Conservation (phyloP, 2,113 vertebrate species). For the Scolopax mira region DNA sequence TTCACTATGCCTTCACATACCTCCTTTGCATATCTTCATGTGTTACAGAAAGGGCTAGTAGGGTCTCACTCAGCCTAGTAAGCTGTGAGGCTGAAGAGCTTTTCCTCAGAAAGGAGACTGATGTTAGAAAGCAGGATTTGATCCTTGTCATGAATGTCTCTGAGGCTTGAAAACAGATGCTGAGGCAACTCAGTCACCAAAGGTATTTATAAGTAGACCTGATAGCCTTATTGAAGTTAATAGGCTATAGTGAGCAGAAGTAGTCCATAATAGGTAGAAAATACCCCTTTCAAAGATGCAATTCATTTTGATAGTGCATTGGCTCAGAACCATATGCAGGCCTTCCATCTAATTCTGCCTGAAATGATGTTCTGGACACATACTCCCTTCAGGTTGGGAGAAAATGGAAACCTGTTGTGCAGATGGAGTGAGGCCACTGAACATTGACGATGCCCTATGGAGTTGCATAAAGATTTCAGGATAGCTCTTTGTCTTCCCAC, state of each 20-base stretch:
- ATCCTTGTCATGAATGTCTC: neutral
- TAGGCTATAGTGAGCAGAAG: neutral
- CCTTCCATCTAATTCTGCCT: neutral
- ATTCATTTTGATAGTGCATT: neutral
- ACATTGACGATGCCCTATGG: neutral
- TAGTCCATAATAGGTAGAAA: neutral
- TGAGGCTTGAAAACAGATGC: neutral
- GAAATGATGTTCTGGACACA: neutral
- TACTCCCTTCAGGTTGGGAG: neutral
- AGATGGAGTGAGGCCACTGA: neutral
- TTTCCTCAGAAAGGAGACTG: neutral
- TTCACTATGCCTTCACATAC: neutral
- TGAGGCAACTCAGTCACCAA: neutral
- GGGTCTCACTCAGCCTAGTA: neutral
- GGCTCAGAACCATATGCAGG: neutral
- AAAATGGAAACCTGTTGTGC: neutral
- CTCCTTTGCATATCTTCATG: neutral
- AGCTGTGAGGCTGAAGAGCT: neutral
- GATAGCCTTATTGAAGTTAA: neutral
- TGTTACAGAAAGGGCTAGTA: neutral
- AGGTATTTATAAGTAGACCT: neutral
- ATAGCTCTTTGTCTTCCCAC: neutral
- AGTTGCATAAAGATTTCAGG: neutral
- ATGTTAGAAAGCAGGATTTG: neutral
- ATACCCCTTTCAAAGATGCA: neutral